phyloP scores from a whole-genome alignment of 2,113 vertebrate species.

The Dasyurus viverrinus region DNA sequence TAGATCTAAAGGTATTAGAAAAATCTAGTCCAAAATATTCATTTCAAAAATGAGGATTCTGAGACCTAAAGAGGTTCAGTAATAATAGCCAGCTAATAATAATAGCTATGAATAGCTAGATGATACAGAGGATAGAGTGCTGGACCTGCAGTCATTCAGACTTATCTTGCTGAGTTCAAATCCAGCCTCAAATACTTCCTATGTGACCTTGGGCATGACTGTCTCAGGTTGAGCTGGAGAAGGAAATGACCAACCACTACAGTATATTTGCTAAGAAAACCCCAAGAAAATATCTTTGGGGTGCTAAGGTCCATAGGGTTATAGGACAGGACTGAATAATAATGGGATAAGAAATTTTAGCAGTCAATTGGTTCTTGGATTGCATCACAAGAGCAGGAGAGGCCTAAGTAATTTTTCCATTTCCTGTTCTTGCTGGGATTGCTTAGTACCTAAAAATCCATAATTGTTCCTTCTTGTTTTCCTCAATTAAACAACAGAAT shows the following conservation, averaged over 20 bases:
- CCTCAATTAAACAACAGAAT: neutral
- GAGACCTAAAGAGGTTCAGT: neutral
- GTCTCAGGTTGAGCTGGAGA: neutral
- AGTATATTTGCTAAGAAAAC: neutral
- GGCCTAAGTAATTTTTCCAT: neutral
- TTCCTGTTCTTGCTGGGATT: neutral
- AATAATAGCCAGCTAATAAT: neutral
- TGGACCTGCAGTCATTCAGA: no score
- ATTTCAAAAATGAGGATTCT: neutral
- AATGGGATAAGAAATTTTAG: neutral
- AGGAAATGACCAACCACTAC: neutral
- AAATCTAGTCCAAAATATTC: neutral
- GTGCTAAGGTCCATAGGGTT: neutral
- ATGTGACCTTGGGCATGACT: neutral
- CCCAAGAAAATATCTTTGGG: no score
- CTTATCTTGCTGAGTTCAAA: neutral
- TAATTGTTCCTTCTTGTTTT: neutral
- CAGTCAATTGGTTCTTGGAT: neutral
- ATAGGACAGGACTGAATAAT: neutral
- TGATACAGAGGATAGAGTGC: neutral
- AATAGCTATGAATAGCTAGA: neutral
- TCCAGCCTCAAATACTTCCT: neutral
- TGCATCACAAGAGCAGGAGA: neutral
- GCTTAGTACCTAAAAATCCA: neutral
- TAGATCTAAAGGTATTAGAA: neutral